phyloP scores from a whole-genome alignment of 2,113 vertebrate species.

The Pseudorhombus dupliciocellatus region DNA sequence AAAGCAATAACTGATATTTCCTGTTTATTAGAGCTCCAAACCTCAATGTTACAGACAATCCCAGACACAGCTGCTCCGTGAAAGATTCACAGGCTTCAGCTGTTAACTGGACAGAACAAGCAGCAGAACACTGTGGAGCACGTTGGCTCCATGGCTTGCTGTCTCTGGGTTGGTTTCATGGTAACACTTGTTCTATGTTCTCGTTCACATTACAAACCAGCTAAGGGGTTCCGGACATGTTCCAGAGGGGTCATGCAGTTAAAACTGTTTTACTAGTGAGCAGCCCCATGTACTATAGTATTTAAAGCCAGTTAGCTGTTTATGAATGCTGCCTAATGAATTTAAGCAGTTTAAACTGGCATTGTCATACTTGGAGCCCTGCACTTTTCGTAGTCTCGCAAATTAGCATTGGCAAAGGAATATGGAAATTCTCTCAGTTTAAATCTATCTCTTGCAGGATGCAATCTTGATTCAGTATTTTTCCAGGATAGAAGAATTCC shows the following conservation, averaged over 20 bases:
- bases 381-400: slow-evolving; percentile 24
- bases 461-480: slow-evolving; percentile 50
- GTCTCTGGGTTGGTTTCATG: not conserved
- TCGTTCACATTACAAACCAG: not conserved
- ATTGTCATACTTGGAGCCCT: slow-evolving; percentile 21
- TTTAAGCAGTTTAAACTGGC: slow-evolving; percentile 9
- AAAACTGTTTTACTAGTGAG: no score
- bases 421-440: slow-evolving; percentile 32
- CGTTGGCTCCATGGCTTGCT: not conserved
- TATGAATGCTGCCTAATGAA: no score
- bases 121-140: slow-evolving; percentile 3
- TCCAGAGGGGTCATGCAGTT: no score
- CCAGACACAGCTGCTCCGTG: slow-evolving; percentile 30
- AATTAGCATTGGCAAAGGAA: slow-evolving; percentile 37
- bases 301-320: slow-evolving; percentile 1
- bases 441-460: slow-evolving; percentile 29
- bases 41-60: slow-evolving; percentile 1
- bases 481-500: slow-evolving; percentile 43
- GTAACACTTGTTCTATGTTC: not conserved
- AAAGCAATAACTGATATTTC: not conserved
- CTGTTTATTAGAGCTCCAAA: not conserved
- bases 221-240: not conserved
- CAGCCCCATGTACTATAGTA: no score
- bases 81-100: slow-evolving; percentile 8
- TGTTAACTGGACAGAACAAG: slow-evolving; percentile 8